Evolutionary conservation across 2,888 invertebrate genomes (phyloP).

Genomic region (Harpalus rubripes): DNA sequence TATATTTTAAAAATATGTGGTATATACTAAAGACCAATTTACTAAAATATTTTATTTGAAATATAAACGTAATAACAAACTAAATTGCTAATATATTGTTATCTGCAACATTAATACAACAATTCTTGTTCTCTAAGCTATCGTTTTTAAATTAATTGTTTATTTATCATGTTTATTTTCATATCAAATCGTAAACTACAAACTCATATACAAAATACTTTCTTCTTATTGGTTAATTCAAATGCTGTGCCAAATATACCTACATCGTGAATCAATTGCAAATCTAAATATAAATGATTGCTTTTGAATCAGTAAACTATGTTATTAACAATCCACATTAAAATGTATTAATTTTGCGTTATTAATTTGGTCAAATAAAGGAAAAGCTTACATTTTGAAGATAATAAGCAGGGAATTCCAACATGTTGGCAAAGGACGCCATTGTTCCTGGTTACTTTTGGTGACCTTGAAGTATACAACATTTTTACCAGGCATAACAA

Average conservation of each 20-base stretch:
- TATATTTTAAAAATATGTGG: too few relatives aligned
- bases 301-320: not conserved
- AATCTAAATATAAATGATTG: not conserved
- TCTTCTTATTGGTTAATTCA: conserved; percentile 2
- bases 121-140: too few relatives aligned
- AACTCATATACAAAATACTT: not conserved
- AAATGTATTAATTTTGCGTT: not conserved
- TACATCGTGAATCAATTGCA: not conserved
- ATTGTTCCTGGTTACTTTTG: conserved; percentile 48
- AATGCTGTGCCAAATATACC: not conserved
- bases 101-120: too few relatives aligned
- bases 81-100: too few relatives aligned
- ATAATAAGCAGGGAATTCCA: conserved; percentile 22
- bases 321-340: not conserved
- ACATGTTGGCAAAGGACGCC: conserved; percentile 39
- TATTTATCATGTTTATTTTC: too few relatives aligned
- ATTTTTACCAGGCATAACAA: conserved; percentile 50
- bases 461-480: conserved; percentile 57
- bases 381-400: not conserved
- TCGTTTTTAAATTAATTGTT: too few relatives aligned
- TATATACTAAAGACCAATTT: too few relatives aligned
- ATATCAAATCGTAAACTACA: not conserved
- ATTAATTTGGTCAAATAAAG: not conserved
- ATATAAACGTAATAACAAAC: too few relatives aligned
- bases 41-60: too few relatives aligned